phyloP scores from a whole-genome alignment of 2,888 invertebrate species.

The Lepidocyrtinus sp. region DNA sequence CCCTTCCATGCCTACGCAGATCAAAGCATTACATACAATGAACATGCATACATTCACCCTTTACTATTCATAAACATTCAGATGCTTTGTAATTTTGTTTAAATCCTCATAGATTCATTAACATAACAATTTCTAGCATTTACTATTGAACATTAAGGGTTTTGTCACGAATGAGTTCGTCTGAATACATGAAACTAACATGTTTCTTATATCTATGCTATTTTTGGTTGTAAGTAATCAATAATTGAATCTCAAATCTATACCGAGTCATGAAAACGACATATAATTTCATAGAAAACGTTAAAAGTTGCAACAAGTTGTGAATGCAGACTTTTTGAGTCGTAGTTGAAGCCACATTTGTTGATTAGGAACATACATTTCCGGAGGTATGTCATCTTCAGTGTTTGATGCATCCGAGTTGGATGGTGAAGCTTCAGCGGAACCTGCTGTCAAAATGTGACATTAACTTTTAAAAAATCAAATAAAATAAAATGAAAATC shows the following conservation, averaged over 20 bases:
- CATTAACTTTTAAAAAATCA: background rate
- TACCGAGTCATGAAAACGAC: too few relatives aligned
- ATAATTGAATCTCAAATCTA: too few relatives aligned
- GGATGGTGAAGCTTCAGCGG: constrained; percentile 64
- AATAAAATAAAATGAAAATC: background rate
- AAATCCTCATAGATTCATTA: too few relatives aligned
- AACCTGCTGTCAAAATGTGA: too few relatives aligned
- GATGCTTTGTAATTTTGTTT: too few relatives aligned
- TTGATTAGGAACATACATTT: constrained; percentile 94
- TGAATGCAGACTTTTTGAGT: constrained; percentile 73
- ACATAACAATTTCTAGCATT: background rate
- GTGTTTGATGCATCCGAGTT: constrained; percentile 70
- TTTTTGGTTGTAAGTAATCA: too few relatives aligned
- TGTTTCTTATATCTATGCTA: too few relatives aligned
- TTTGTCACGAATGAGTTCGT: background rate
- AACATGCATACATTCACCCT: too few relatives aligned
- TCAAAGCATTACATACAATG: too few relatives aligned
- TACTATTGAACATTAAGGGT: background rate
- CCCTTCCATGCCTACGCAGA: too few relatives aligned
- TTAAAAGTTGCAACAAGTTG: constrained; percentile 55
- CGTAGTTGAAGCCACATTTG: constrained; percentile 89
- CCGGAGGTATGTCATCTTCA: constrained; percentile 84
- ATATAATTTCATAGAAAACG: background rate
- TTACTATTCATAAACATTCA: too few relatives aligned
- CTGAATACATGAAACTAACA: too few relatives aligned